Evolutionary conservation across 2,113 vertebrate genomes (phyloP).

Genomic region (Sapayoa aenigma): DNA sequence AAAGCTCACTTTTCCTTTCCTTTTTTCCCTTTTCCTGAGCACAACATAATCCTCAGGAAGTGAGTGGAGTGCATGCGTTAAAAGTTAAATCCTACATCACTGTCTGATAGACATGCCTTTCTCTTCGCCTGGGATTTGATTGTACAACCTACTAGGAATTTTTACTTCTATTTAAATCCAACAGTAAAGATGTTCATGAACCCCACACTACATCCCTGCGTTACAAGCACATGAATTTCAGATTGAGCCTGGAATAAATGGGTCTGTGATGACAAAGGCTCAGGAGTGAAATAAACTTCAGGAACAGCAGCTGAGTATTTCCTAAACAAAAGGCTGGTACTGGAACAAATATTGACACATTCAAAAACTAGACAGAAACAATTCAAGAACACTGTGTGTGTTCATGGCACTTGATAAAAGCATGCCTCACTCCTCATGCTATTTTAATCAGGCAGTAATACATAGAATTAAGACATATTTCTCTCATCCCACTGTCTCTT

Average conservation of each 20-base stretch:
- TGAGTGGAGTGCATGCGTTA: not conserved
- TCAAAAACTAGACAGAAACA: not conserved
- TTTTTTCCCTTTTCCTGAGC: not conserved
- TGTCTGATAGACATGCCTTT: not conserved
- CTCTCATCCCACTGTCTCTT: not conserved
- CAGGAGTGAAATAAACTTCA: not conserved
- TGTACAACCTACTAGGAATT: not conserved
- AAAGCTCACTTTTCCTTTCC: not conserved
- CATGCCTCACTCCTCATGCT: not conserved
- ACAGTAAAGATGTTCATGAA: not conserved
- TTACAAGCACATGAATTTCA: not conserved
- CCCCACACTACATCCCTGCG: not conserved
- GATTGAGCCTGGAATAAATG: not conserved
- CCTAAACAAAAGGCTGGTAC: not conserved
- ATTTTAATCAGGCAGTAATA: not conserved
- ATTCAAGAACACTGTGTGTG: not conserved
- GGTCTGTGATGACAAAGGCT: not conserved
- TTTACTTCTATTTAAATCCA: not conserved
- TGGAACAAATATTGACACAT: not conserved
- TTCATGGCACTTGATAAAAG: not conserved
- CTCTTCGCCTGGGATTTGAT: not conserved
- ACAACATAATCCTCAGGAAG: not conserved
- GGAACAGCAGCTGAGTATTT: not conserved
- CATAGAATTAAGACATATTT: not conserved
- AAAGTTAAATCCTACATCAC: not conserved